Base-by-base conservation (phyloP, 2,888 invertebrate genomes). In the Nomada hirtipes region DNA sequence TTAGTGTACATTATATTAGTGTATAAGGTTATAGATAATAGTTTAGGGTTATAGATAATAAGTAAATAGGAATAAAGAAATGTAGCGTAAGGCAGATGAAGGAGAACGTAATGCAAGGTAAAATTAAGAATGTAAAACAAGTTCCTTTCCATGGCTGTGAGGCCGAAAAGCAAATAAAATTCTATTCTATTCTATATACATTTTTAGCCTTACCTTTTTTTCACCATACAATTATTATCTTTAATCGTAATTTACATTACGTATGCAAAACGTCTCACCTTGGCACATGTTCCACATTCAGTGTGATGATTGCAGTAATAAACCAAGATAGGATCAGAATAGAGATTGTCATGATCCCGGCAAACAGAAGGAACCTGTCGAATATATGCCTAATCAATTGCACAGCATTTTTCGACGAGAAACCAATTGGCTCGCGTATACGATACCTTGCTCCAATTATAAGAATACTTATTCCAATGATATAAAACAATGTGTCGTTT, bases 401-500 rank as follows among this genome's bases (percentile, higher is more conserved):
- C 47, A 20, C 20, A 9, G 11, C 55, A 11, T 20, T 57, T 13
- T 11, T 26, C n/a, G 63, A 61, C 67, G 18, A 26, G 50, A 13
- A 9, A 0, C 53, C 3, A n/a, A 11, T 15, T 7, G 2, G 1
- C 20, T 50, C 50, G 13, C 47, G 13, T 93, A 36, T 36, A 36
- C 36, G 4, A 7, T 36, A 97, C 97, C 96, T 96, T 44, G 95
- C 95, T 73, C 96, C 96, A 63, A 97, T 94, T 42, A 96, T 94
- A 52, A 97, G 93, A 50, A 97, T 91, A 78, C 96, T 93, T 23
- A 96, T 95, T 36, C 96, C 96, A 86, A 97, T 95, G 9, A 96
- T 94, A 91, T 97, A 97, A 93, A 97, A 97, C 93, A 97, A 97
- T 79, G 96, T 97, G 90, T 97, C 97, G 89, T 97, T 97, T 11